Percentiles rank a stretch among this genome's conserved stretches.
Evolutionary conservation across 2,113 vertebrate genomes (phyloP).

Genomic region (Alethe castanea): DNA sequence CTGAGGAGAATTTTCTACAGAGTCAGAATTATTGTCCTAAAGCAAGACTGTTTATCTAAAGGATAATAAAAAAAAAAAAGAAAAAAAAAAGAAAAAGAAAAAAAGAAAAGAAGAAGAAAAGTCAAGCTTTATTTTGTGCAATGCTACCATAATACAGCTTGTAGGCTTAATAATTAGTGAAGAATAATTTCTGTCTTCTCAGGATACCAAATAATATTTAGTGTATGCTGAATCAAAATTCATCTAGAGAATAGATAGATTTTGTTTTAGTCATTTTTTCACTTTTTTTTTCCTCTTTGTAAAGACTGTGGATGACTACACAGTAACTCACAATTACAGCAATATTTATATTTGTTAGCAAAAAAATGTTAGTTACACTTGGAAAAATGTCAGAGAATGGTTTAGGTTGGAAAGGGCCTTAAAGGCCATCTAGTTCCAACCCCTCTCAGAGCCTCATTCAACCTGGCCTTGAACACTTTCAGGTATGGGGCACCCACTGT

Average conservation of each 20-base stretch:
- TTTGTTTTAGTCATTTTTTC: not conserved
- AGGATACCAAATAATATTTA: not conserved
- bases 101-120: not conserved
- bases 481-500: accelerated
- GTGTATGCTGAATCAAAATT: not conserved
- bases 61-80: not conserved
- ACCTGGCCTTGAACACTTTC: not conserved
- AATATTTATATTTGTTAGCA: not conserved
- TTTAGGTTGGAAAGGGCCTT: not conserved
- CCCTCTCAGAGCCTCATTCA: not conserved
- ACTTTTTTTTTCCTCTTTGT: not conserved
- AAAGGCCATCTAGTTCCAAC: not conserved
- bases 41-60: not conserved
- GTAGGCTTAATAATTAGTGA: not conserved
- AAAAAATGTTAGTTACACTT: not conserved
- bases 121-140: not conserved
- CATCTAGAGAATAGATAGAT: not conserved
- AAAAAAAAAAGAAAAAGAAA: too few relatives aligned
- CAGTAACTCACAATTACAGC: not conserved
- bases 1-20: not conserved
- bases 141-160: not conserved
- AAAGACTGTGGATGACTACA: not conserved
- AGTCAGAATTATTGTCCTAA: not conserved
- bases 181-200: not conserved
- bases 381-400: not conserved